Conservation (phyloP, 2,113 vertebrate species). For the Pogona vitticeps region DNA sequence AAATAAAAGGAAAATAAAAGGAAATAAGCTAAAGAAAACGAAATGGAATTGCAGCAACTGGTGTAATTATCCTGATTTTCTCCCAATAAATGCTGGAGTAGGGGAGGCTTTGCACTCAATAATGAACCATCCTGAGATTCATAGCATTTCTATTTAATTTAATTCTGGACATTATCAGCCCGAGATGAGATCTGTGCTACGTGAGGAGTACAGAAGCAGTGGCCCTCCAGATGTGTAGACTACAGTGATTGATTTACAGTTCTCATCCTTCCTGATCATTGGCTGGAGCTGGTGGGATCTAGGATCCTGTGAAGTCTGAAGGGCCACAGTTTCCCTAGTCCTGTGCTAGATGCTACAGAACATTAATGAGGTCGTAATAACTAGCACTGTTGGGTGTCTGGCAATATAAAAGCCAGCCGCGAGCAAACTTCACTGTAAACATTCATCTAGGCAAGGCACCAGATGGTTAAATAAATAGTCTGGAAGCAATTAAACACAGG, state of each 20-base stretch:
- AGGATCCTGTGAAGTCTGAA: neutral
- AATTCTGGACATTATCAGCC: neutral
- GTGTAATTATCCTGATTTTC: no score
- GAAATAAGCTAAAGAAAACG: fast-evolving
- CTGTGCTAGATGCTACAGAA: neutral
- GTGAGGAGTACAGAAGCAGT: neutral
- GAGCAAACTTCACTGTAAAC: neutral
- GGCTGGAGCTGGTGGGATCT: neutral
- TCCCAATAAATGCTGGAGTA: neutral
- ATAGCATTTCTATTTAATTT: neutral
- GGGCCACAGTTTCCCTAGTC: neutral
- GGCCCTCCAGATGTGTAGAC: neutral
- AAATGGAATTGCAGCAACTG: fast-evolving
- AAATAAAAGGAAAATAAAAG: no score
- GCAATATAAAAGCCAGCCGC: neutral
- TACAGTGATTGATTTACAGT: neutral
- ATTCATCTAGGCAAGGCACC: neutral
- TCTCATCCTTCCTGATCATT: neutral
- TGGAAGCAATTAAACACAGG: slow-evolving; percentile 38
- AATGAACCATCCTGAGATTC: neutral
- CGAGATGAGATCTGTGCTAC: neutral
- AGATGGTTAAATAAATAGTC: slow-evolving; percentile 33
- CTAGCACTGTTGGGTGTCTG: neutral
- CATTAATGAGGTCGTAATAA: neutral
- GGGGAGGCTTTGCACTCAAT: neutral